Evolutionary conservation across 1,140 invertebrate species (phyloP).

Genomic region (Atta colombica): DNA sequence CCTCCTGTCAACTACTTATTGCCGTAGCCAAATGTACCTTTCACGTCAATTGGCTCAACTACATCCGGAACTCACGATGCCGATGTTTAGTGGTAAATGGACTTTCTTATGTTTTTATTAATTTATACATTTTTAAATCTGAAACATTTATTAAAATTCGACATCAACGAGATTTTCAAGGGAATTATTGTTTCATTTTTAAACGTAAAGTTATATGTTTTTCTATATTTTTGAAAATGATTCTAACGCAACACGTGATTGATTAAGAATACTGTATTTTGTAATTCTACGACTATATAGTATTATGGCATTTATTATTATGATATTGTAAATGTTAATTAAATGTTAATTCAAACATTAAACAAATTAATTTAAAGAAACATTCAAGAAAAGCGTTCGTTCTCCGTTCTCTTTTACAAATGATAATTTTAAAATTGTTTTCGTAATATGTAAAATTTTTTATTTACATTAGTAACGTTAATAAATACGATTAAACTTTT

Average conservation of each 20-base stretch:
- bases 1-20: conserved; percentile 94
- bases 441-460: neutral
- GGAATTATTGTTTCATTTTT: neutral
- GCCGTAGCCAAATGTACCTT: conserved; percentile 96
- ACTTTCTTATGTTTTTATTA: neutral
- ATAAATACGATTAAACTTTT: neutral
- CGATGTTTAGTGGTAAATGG: conserved; percentile 97
- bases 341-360: neutral
- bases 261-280: neutral
- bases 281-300: neutral
- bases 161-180: neutral
- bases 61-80: conserved; percentile 99
- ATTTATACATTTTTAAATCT: neutral
- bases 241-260: neutral
- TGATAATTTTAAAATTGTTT: neutral
- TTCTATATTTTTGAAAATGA: neutral
- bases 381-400: neutral
- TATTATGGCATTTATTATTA: neutral
- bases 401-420: neutral
- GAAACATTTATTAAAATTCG: neutral
- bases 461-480: neutral
- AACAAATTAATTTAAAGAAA: neutral
- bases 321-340: neutral
- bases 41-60: conserved; percentile 96
- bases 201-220: neutral